Base-by-base conservation (phyloP, 2,888 invertebrate genomes). In the Spisula solida region DNA sequence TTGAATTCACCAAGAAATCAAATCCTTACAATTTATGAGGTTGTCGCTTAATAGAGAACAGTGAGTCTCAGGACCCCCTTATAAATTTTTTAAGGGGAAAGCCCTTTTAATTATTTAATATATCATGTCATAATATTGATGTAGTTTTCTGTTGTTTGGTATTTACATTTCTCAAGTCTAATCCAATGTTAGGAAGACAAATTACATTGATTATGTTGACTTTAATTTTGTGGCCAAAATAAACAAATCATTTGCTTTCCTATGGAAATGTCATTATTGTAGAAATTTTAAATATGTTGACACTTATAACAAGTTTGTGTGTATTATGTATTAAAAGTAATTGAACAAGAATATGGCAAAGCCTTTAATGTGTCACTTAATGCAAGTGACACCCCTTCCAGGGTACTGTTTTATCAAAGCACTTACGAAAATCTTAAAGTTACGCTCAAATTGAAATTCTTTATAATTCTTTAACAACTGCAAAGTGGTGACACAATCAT, bases 121-220 rank as follows among this genome's bases (percentile, higher is more conserved):
- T 51, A 8, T 25, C 60, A 66, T 66, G 60, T 66, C 4, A 12
- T 66, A 66, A 66, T 66, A n/a, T 66, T 66, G 25, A 6, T 25
- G 0, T 66, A 12, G 1, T 66, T 4, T 25, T 25, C 10, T 66
- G 25, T 4, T 66, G 25, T 66, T 51, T 2, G n/a, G 25, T 66
- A 66, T 66, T 66, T n/a, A 12, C 25, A n/a, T 66, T 66, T 66
- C 60, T 66, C 60, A 66, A 66, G 60, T 66, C n/a, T 66, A 66
- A 66, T 66, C 60, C 25, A 25, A 25, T 66, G 60, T 25, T 66
- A 16, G 16, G 51, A 51, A 14, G 4, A 51, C 25, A 10, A 25
- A 66, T n/a, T 66, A 25, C 2, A 25, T 25, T 25, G 60, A 66
- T 66, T 20, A n/a, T 66, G 60, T 66, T 66, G n/a, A 66, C 60